These are phyloP conservation scores for Chroicocephalus ridibundus DNA, from an alignment of 2,113 vertebrate species.

Conservation along the genomic window DNA sequence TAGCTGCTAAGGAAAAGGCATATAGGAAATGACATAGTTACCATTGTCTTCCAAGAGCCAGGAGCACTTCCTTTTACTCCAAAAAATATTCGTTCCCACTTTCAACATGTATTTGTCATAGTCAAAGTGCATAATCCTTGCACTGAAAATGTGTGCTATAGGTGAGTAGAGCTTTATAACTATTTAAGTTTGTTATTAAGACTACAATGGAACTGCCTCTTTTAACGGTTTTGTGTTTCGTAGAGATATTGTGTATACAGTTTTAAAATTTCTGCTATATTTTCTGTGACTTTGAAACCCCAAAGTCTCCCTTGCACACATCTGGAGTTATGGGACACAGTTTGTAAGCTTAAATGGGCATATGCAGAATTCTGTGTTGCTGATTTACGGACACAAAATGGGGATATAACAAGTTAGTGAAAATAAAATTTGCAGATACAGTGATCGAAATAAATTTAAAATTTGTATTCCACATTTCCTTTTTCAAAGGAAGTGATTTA, in stretches of 20 bases:
- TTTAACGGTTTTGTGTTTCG: neutral
- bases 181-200: neutral
- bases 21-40: slow-evolving; percentile 98
- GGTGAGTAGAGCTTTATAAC: slow-evolving; percentile 76
- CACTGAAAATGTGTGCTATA: slow-evolving; percentile 96
- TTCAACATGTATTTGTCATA: slow-evolving; percentile 97
- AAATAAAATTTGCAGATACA: neutral
- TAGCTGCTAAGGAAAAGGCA: slow-evolving; percentile 96
- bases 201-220: neutral
- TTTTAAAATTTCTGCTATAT: neutral
- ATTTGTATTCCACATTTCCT: neutral
- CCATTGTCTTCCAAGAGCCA: slow-evolving; percentile 97
- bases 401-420: neutral
- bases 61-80: slow-evolving; percentile 96
- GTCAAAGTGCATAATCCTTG: slow-evolving; percentile 96
- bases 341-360: neutral
- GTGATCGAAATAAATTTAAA: neutral
- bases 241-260: neutral
- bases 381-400: neutral
- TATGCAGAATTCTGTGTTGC: neutral
- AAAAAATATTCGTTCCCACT: slow-evolving; percentile 96
- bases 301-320: neutral
- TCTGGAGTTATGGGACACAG: neutral
- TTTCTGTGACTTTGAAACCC: neutral
- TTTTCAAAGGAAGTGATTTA: neutral